Conservation (phyloP, 2,113 vertebrate genomes). For the Bubo scandiacus region DNA sequence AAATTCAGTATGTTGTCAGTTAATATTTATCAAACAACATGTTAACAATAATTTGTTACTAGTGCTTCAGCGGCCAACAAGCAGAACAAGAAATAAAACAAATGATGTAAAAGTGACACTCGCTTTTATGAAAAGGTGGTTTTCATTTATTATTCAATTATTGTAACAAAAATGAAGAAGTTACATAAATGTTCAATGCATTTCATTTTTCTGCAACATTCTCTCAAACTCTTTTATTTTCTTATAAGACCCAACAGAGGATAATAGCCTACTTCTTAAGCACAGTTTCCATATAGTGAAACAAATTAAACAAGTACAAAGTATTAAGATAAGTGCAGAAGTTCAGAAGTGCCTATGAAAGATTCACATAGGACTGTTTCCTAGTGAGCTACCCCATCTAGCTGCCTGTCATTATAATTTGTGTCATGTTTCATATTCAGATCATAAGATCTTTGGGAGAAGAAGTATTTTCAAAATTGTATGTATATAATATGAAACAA, state of each 20-base stretch:
- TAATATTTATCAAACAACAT: neutral
- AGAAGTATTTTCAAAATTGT: neutral
- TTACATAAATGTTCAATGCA: neutral
- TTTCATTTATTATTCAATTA: neutral
- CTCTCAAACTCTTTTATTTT: neutral
- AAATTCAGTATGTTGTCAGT: neutral
- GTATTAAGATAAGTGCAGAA: neutral
- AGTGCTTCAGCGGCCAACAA: neutral
- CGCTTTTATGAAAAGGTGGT: neutral
- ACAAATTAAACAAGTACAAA: neutral
- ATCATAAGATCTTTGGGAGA: neutral
- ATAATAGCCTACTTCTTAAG: neutral
- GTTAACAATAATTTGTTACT: neutral
- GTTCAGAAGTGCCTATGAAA: neutral
- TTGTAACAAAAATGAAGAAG: neutral
- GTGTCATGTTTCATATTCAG: neutral
- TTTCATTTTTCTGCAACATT: neutral
- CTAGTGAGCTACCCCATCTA: neutral
- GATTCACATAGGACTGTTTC: neutral
- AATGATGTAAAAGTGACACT: neutral
- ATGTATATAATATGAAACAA: neutral
- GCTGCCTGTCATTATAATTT: neutral
- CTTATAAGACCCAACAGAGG: fast-evolving
- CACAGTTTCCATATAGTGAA: neutral
- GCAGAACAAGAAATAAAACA: neutral